phyloP scores from a whole-genome alignment of 2,113 vertebrate species.

The Tympanuchus pallidicinctus region DNA sequence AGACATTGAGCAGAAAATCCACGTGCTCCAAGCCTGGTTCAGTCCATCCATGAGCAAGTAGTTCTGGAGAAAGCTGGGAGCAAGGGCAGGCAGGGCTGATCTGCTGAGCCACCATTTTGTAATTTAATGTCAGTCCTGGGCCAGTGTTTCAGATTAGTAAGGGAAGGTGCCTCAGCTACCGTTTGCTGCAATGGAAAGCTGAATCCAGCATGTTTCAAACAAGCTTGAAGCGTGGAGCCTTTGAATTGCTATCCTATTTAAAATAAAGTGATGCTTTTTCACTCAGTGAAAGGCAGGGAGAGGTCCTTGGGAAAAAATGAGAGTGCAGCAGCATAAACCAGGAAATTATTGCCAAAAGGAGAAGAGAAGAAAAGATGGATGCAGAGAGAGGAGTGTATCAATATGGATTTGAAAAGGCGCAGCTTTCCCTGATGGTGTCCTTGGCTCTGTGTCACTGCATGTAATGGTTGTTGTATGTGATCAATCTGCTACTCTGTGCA shows the following conservation, averaged over 20 bases:
- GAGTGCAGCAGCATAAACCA: not conserved
- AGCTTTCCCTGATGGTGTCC: not conserved
- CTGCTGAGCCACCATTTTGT: fast-evolving
- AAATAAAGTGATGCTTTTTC: not conserved
- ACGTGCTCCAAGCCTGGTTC: not conserved
- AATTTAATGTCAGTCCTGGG: not conserved
- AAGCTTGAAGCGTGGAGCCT: not conserved
- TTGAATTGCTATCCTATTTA: not conserved
- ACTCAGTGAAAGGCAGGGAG: not conserved
- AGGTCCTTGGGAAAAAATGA: not conserved
- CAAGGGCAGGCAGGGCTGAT: not conserved
- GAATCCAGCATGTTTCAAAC: not conserved
- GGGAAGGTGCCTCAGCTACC: not conserved
- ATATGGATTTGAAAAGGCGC: not conserved
- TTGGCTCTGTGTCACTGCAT: fast-evolving
- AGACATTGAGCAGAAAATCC: not conserved
- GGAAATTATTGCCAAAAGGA: not conserved
- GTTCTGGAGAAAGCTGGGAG: fast-evolving
- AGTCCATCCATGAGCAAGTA: not conserved
- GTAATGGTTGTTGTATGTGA: not conserved
- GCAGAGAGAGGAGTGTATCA: not conserved
- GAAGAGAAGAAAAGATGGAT: not conserved
- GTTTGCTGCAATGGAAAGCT: not conserved
- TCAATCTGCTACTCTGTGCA: fast-evolving
- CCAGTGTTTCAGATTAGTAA: too few species aligned